Evolutionary conservation across 2,797 vertebrate species (phyloP), one percentile per base, ranked within the genome.

Genomic region (Chelmon rostratus): DNA sequence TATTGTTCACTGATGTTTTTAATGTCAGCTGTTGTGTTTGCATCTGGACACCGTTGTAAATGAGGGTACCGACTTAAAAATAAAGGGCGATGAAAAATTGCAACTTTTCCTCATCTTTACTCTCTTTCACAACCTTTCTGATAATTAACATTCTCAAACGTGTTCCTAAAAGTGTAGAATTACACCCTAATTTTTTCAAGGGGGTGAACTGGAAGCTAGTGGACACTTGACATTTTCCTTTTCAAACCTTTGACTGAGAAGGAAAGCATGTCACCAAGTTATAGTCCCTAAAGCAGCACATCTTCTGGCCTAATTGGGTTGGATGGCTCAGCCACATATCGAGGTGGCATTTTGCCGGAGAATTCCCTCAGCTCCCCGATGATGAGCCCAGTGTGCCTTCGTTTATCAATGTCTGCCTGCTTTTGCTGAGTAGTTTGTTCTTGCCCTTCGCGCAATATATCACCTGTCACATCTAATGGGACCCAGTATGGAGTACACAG

Each of bases 341-440:
- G 91, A 93, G 91, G 90, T 92, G 92, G 90, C 92, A 94, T 94
- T 95, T 94, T 91, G 81, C 86, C 1, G 77, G 64, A 92, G 87
- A 92, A 92, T 90, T 95, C 94, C 94, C 94, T 57, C 42, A 75
- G 91, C 92, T 92, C 86, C 70, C 65, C 11, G 71, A 84, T 77
- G 89, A 91, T 91, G 90, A 91, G 91, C 81, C 86, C 76, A 33
- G 76, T 44, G 80, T 74, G 84, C 86, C 87, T 94, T 93, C 87
- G 78, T 94, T 95, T 94, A 94, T 95, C 93, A 94, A 89, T 56
- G 91, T 93, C 93, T 78, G 40, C 86, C 78, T 69, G 89, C 84
- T 95, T 94, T 88, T 94, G 94, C 93, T 94, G 94, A 95, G 91
- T 90, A 85, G 91, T 93, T 95, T 94, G 93, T 95, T 95, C 95